phyloP scores from a whole-genome alignment of 1,140 invertebrate species.

The Trissolcus basalis region DNA sequence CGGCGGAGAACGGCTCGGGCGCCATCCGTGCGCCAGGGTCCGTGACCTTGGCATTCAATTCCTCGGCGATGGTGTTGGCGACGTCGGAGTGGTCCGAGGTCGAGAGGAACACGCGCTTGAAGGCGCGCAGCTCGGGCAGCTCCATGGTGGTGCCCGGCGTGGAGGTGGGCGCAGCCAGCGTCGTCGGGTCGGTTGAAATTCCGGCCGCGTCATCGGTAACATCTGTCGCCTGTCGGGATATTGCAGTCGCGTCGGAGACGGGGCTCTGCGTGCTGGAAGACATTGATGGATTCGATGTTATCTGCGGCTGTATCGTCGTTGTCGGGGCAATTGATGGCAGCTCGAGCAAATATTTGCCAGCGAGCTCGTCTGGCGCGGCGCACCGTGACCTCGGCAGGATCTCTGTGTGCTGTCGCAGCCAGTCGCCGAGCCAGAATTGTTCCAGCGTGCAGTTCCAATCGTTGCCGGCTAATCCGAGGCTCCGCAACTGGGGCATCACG shows the following conservation, averaged over 20 bases:
- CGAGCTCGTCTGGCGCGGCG: slow-evolving; percentile 63
- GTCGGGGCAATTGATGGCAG: slow-evolving; percentile 61
- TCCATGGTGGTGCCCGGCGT: no score
- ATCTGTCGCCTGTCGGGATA: slow-evolving; percentile 18
- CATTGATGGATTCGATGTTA: slow-evolving; percentile 43
- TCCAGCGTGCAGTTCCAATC: slow-evolving; percentile 79
- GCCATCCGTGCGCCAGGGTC: slow-evolving; percentile 64
- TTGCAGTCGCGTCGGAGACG: no score
- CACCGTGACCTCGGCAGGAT: slow-evolving; percentile 71
- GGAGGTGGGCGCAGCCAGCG: no score
- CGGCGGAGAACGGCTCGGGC: slow-evolving; percentile 58
- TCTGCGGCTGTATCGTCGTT: slow-evolving; percentile 12
- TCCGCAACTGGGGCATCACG: slow-evolving; percentile 82
- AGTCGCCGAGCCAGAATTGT: slow-evolving; percentile 80
- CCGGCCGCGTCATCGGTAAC: slow-evolving; percentile 35
- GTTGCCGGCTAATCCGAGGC: slow-evolving; percentile 79
- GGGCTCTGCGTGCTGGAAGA: slow-evolving; percentile 20
- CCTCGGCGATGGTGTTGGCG: slow-evolving; percentile 67
- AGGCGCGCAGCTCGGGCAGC: slow-evolving; percentile 4
- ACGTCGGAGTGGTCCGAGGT: slow-evolving; percentile 44
- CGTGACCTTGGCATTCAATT: slow-evolving; percentile 69
- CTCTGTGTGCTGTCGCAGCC: slow-evolving; percentile 78
- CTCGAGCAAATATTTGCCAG: slow-evolving; percentile 71
- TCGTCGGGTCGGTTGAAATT: slow-evolving; percentile 41
- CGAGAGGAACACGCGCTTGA: slow-evolving; percentile 20